A percentile compares a stretch with the other conserved stretches of the same genome.
These are phyloP conservation scores for Pipistrellus nathusii DNA, from an alignment of 2,797 vertebrate species.

Conservation along the genomic window DNA sequence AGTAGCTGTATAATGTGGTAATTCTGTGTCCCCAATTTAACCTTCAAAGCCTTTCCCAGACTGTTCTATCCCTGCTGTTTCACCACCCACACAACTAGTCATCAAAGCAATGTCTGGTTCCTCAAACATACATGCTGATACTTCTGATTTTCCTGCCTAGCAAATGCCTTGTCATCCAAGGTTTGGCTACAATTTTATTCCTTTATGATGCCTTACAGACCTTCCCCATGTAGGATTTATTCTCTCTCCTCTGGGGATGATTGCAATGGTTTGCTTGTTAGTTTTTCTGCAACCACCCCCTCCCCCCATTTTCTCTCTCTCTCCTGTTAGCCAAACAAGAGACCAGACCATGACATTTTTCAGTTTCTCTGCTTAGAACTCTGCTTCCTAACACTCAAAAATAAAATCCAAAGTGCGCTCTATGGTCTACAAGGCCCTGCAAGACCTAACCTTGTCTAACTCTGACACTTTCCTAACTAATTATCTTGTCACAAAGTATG, in stretches of 20 bases:
- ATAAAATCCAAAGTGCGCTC: constrained; percentile 46
- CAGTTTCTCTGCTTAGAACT: constrained; percentile 50
- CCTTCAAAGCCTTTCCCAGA: background rate
- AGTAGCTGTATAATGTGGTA: background rate
- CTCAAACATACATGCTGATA: background rate
- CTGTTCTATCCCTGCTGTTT: background rate
- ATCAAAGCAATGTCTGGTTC: constrained; percentile 49
- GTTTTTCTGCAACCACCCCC: background rate
- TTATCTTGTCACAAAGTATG: background rate
- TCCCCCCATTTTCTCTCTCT: background rate
- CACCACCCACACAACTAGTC: background rate
- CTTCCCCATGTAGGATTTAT: background rate
- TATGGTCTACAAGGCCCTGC: background rate
- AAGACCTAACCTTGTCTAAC: background rate
- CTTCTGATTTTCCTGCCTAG: background rate
- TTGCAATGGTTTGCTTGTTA: background rate
- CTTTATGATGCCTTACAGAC: background rate
- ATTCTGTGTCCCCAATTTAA: background rate
- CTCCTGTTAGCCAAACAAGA: background rate
- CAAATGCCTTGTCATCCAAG: background rate
- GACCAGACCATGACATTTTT: constrained; percentile 29
- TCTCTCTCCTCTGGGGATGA: background rate
- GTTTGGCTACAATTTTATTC: background rate
- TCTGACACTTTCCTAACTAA: background rate
- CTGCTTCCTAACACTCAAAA: constrained; percentile 39